Base-by-base conservation (phyloP, 2,113 vertebrate genomes). In the Delphinapterus leucas region DNA sequence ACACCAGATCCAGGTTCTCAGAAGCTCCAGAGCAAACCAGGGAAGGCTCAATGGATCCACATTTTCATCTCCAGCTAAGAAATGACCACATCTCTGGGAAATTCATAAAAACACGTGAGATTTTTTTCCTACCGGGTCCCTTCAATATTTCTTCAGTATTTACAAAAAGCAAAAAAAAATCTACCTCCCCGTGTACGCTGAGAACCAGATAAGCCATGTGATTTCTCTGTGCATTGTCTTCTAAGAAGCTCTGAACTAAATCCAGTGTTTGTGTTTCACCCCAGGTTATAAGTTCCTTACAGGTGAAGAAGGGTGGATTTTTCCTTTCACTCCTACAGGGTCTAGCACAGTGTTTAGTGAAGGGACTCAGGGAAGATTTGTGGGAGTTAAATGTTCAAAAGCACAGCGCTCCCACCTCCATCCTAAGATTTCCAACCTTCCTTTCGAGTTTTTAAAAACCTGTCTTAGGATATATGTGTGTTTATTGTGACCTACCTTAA, bases 401-500 rank as follows among this genome's bases (percentile, higher is more conserved):
- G n/a, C 36, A 5, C 67, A 67, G n/a, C 2, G 13, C 53, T 47
- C 18, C 26, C n/a, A 17, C 10, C 70, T 33, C 47, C 31, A 84
- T 33, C 58, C 70, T 41, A 55, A 11, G 49, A 73, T 60, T 95
- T 58, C 70, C 58, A 58, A 84, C n/a, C 10, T 74, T 71, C 41
- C 26, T 92, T 87, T 76, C 55, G 38, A 67, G 81, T 77, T 68
- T 55, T 87, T 65, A 13, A 83, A 68, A 83, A 93, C 60, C 6
- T 17, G 21, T 92, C 93, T 93, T 68, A 74, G 31, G 60, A 58
- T 73, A 74, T 84, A n/a, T 80, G 67, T 86, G 73, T 93, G 93
- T 93, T 89, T 83, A 70, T 36, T 70, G 95, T 90, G 83, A 87
- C 92, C 87, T 85, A 88, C 80, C 83, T 92, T 65, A 60, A 88